Base-by-base conservation (phyloP, 2,888 invertebrate species). In the Drosophila crucigera region DNA sequence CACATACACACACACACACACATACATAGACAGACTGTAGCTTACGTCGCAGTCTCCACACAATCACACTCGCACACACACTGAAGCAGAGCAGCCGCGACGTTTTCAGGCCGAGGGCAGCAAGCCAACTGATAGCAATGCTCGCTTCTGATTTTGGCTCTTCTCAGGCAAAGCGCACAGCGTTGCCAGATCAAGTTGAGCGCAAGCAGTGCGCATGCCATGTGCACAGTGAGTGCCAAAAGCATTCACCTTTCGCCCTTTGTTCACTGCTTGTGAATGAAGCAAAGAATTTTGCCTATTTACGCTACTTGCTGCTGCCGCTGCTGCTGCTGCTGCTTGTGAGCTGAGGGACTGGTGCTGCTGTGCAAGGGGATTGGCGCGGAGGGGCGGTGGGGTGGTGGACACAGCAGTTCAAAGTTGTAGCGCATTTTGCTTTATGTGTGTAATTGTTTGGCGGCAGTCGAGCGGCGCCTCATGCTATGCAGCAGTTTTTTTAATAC, bases 401-500 rank as follows among this genome's bases (percentile, higher is more conserved):
- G 63, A 61, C 47, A 56, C 49, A 68, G 50, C 65, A 76, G 86
- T 78, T 89, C 79, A 84, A 86, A 89, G 82, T 86, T 86, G 87
- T 80, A 79, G 77, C 75, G 80, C 75, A 79, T 82, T 82, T 83
- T 83, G 78, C 79, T 79, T 78, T 81, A 78, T 81, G 89, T 85
- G 83, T 88, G 79, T 76, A 80, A 90, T 85, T 85, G 86, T 88
- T 90, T 78, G 83, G 76, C 76, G 78, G 78, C 75, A 75, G 75
- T 78, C 69, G 70, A 68, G 68, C 74, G 76, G 55, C 80, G 74
- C 73, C 84, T 69, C 78, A 55, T 67, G 70, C 61, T 78, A 73
- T 76, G 71, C 76, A 68, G 60, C 59, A 68, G 49, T 66, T 76
- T 63, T 69, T 67, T 54, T 5, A 47, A 66, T 70, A 75, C 76